Base-by-base conservation (phyloP, 2,888 invertebrate species). In the Crossocerus cetratus region DNA sequence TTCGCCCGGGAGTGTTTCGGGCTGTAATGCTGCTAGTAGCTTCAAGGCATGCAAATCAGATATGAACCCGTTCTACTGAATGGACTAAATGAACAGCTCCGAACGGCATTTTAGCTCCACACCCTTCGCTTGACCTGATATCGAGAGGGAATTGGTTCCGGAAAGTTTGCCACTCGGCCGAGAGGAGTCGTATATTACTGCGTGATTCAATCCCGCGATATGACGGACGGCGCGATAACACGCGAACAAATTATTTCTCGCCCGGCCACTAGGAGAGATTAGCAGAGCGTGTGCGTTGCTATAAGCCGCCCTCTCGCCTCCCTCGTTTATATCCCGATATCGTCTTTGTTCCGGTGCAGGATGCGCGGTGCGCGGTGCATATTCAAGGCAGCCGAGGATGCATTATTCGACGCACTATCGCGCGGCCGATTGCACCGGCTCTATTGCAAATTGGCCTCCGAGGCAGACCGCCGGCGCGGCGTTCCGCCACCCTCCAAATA, bases 361-460 rank as follows among this genome's bases (percentile, higher is more conserved):
- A 22, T 58, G 63, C 59, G 16, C 42, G 32, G 21, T 58, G 63
- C 59, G 16, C 42, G 32, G 21, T 64, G 56, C 58, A 69, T 72
- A 68, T 72, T 68, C 44, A 63, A 72, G 63, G 44, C 64, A 11
- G 42, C 45, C 70, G 64, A 70, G 65, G 78, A 77, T 77, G 78
- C 75, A 65, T 74, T 74, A 69, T 73, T 76, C 72, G 60, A 56
- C 67, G 63, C 64, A 73, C 75, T 80, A 82, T 78, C 74, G 78
- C 72, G 78, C 75, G 69, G 56, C 71, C 74, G 75, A 72, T 67
- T 66, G 72, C 75, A 74, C 67, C 82, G 76, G 59, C 67, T 77
- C 81, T 68, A 83, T 83, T 84, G 82, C 80, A 81, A 81, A 83
- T 83, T 83, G 84, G 72, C 77, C 67, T 72, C 58, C 65, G 42